Evolutionary conservation across 2,797 vertebrate genomes (phyloP).

Genomic region (Hippocampus kuda): DNA sequence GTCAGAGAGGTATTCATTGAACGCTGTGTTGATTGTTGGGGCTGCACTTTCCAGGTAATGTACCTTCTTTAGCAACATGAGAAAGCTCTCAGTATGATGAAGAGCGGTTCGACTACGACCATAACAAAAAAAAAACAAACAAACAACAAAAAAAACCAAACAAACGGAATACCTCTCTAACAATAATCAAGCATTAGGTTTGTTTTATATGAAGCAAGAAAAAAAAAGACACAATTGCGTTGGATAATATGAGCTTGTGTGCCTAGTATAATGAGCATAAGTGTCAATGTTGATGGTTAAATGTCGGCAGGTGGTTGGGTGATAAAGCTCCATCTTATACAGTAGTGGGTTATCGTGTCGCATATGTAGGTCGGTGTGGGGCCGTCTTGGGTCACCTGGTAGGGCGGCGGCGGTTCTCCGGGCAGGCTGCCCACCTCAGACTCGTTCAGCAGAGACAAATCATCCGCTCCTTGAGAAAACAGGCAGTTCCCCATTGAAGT

Average conservation of each 20-base stretch:
- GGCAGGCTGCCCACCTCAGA: conserved; percentile 73
- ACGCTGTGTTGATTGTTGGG: not conserved
- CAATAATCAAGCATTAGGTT: not conserved
- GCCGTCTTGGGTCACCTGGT: conserved; percentile 57
- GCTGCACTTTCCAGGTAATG: no score
- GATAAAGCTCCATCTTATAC: not conserved
- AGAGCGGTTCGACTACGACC: no score
- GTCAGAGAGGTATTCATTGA: not conserved
- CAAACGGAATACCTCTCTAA: not conserved
- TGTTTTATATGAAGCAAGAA: not conserved
- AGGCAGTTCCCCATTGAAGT: conserved; percentile 77
- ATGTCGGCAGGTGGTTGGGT: not conserved
- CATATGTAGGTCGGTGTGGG: not conserved
- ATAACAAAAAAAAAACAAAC: no score
- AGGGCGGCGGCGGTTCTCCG: conserved; percentile 70
- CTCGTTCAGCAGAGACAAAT: conserved; percentile 74
- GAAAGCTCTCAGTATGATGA: no score
- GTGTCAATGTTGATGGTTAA: not conserved
- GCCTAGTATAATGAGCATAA: not conserved
- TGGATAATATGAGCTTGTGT: not conserved
- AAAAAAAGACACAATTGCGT: not conserved
- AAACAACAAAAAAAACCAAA: no score
- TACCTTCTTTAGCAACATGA: no score
- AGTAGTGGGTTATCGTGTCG: not conserved
- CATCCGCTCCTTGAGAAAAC: conserved; percentile 71